Percentiles rank a stretch among this genome's conserved stretches.
phyloP scores from a whole-genome alignment of 2,888 invertebrate species.

The Leptinotarsa peninsularis region DNA sequence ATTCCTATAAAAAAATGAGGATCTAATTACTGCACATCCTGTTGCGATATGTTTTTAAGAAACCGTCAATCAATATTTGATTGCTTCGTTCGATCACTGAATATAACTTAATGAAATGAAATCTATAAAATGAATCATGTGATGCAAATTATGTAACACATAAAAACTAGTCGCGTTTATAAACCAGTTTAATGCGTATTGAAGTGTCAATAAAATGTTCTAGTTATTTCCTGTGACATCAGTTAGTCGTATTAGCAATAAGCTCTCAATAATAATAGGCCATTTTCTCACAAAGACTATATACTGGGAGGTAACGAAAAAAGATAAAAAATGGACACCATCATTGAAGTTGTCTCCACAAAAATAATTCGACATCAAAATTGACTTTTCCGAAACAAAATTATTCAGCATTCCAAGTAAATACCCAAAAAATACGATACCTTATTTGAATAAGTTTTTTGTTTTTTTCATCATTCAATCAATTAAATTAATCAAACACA shows the following conservation, averaged over 20 bases:
- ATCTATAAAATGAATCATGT: conserved; percentile 12
- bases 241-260: not conserved
- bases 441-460: no score
- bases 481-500: no score
- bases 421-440: no score
- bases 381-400: no score
- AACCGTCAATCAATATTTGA: not conserved
- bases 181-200: conserved; percentile 11
- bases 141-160: conserved; percentile 18
- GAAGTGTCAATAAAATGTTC: conserved; percentile 14
- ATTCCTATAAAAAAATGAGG: not conserved
- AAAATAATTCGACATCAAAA: no score
- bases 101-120: not conserved
- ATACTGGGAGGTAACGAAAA: not conserved
- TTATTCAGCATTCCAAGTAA: no score
- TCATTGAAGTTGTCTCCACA: no score
- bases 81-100: not conserved
- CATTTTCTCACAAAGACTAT: not conserved
- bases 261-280: not conserved
- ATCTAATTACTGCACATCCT: conserved; percentile 14
- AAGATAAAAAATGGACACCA: no score
- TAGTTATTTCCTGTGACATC: conserved; percentile 4
- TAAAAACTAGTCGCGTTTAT: conserved; percentile 10
- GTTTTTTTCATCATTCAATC: no score
- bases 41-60: conserved; percentile 12